Percentiles rank a stretch among this genome's conserved stretches.
These are phyloP conservation scores for Emydura subglobosa DNA, from an alignment of 2,113 vertebrate species.

Conservation along the genomic window DNA sequence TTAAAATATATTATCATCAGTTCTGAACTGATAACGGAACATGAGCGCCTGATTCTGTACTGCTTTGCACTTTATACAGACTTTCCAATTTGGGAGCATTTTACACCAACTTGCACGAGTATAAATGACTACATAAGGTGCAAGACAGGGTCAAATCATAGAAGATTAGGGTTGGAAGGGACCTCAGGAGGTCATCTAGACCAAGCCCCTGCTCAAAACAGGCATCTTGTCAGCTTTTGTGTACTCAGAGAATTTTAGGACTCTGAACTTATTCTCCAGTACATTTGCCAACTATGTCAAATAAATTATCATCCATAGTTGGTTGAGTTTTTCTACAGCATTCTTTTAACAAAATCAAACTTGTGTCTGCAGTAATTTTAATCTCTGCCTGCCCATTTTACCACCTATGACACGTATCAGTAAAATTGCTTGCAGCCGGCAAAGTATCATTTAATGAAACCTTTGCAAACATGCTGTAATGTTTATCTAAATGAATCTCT, in stretches of 20 bases:
- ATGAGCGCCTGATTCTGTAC: background rate
- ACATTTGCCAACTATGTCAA: background rate
- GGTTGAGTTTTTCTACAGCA: background rate
- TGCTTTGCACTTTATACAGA: background rate
- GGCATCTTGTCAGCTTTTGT: background rate
- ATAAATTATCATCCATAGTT: background rate
- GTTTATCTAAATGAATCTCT: conserved; percentile 80
- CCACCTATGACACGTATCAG: conserved; percentile 45
- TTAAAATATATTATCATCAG: background rate
- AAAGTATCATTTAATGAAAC: conserved; percentile 74
- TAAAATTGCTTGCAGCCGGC: conserved; percentile 43
- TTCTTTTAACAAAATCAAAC: conserved; percentile 26
- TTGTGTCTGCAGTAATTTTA: conserved; percentile 43
- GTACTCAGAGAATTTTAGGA: background rate
- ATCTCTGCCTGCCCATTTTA: conserved; percentile 41
- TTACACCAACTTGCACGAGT: background rate
- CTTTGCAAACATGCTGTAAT: conserved; percentile 23
- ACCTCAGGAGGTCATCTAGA: too few relatives aligned
- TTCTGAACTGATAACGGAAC: background rate
- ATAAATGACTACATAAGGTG: background rate
- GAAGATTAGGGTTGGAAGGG: too few relatives aligned
- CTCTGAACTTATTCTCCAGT: background rate
- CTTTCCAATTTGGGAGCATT: background rate
- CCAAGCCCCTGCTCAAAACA: too few relatives aligned
- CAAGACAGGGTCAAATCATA: background rate